A percentile compares a stretch with the other conserved stretches of the same genome.
phyloP scores from a whole-genome alignment of 2,888 invertebrate species.

The Tetramorium bicarinatum region DNA sequence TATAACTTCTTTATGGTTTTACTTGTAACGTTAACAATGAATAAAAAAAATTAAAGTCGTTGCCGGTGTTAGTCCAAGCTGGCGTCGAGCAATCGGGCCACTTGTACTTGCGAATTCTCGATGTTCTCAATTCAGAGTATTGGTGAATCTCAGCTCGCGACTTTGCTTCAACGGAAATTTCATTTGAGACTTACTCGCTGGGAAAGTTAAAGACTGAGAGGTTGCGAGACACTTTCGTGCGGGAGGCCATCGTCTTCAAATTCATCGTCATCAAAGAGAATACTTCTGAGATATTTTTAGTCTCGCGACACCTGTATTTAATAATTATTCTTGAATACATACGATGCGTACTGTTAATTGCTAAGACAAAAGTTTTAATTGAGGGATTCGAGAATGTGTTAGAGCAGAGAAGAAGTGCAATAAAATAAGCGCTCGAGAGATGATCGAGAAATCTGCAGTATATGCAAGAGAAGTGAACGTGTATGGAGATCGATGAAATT shows the following conservation, averaged over 20 bases:
- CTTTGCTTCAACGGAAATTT: slow-evolving; percentile 35
- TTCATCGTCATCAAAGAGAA: slow-evolving; percentile 27
- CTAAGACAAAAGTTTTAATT: neutral
- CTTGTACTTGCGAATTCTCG: neutral
- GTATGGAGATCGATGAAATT: slow-evolving; percentile 40
- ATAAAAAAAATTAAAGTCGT: neutral
- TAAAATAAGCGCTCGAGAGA: neutral
- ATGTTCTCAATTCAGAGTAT: slow-evolving; percentile 24
- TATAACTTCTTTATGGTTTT: neutral
- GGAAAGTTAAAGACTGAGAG: slow-evolving; percentile 30
- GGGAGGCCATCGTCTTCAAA: neutral
- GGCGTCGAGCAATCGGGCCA: neutral
- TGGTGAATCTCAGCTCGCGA: slow-evolving; percentile 22
- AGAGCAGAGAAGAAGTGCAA: neutral
- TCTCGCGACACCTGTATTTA: neutral
- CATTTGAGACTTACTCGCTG: slow-evolving; percentile 27
- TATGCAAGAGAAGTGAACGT: slow-evolving; percentile 5
- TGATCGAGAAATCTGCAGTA: neutral
- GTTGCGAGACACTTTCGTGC: slow-evolving; percentile 10
- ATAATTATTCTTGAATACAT: neutral
- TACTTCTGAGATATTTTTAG: slow-evolving; percentile 2
- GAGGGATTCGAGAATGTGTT: neutral
- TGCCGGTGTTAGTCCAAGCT: neutral
- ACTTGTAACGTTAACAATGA: neutral
- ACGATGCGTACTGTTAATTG: neutral